phyloP scores from a whole-genome alignment of 2,113 vertebrate genomes.

The Solea senegalensis region DNA sequence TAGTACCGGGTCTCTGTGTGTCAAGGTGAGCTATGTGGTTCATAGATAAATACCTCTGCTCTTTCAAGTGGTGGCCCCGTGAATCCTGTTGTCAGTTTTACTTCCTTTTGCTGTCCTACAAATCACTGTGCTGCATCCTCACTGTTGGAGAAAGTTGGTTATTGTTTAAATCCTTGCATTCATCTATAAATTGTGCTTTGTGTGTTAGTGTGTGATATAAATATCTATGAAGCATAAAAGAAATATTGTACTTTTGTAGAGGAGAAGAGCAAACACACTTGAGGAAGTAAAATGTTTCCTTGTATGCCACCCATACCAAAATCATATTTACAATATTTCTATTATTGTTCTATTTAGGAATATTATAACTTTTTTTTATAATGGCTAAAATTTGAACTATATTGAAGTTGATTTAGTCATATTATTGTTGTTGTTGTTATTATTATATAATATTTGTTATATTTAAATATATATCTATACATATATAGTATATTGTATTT shows the following conservation, averaged over 20 bases:
- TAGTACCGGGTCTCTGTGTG: background rate
- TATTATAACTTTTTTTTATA: no score
- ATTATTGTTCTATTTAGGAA: background rate
- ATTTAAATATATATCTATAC: no score
- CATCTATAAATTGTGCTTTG: no score
- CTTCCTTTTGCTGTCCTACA: constrained; percentile 3
- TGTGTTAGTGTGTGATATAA: no score
- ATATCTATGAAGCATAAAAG: no score
- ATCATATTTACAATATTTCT: background rate
- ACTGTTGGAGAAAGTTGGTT: constrained; percentile 11
- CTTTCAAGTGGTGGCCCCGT: background rate
- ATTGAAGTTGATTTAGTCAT: no score
- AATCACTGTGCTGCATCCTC: background rate
- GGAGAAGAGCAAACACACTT: background rate
- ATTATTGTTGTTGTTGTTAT: no score
- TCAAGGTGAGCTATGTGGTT: constrained; percentile 3
- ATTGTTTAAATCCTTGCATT: background rate
- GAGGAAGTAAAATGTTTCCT: background rate
- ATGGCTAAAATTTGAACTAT: no score
- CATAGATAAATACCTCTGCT: constrained; percentile 15
- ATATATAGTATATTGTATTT: no score
- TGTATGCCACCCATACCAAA: background rate
- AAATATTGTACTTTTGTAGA: no score
- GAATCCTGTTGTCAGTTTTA: constrained; percentile 8
- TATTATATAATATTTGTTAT: no score